A percentile compares a stretch with the other conserved stretches of the same genome.
These are phyloP conservation scores for Ormyrus thymus DNA, from an alignment of 2,888 invertebrate species.

Conservation along the genomic window DNA sequence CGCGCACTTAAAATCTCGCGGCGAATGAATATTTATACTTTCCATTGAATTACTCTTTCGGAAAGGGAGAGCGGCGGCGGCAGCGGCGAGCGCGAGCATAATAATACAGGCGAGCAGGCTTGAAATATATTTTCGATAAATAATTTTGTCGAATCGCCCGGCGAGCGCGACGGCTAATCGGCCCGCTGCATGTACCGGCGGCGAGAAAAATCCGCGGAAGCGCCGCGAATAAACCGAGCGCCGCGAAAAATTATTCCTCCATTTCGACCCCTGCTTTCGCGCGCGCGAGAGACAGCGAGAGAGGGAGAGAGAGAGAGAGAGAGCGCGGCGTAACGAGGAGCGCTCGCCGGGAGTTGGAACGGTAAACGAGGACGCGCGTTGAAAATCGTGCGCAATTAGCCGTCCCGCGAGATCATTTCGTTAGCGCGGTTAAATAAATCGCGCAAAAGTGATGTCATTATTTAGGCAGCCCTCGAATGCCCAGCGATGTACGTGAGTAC, in stretches of 20 bases:
- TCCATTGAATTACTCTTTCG: slow-evolving; percentile 74
- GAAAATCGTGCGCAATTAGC: slow-evolving; percentile 55
- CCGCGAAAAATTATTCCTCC: slow-evolving; percentile 49
- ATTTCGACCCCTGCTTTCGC: slow-evolving; percentile 33
- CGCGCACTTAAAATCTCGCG: slow-evolving; percentile 66
- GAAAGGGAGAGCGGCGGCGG: slow-evolving; percentile 20
- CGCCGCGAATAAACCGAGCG: slow-evolving; percentile 28
- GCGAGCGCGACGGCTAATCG: slow-evolving; percentile 70
- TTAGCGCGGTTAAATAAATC: slow-evolving; percentile 54
- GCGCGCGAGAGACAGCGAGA: slow-evolving; percentile 36
- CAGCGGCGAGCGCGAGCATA: slow-evolving; percentile 22
- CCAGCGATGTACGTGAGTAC: no score
- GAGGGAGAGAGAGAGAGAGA: background rate
- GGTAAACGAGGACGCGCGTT: slow-evolving; percentile 12
- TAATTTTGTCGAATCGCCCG: slow-evolving; percentile 71
- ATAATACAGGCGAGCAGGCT: slow-evolving; percentile 30
- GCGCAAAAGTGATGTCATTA: slow-evolving; percentile 53
- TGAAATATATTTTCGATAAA: slow-evolving; percentile 72
- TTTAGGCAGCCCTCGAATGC: slow-evolving; percentile 14
- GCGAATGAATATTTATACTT: slow-evolving; percentile 75
- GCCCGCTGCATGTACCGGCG: slow-evolving; percentile 48
- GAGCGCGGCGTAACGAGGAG: no score
- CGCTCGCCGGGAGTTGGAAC: no score
- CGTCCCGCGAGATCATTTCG: slow-evolving; percentile 56
- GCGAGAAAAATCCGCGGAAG: slow-evolving; percentile 47